phyloP scores from a whole-genome alignment of 2,797 vertebrate genomes.

The Macroramphosus scolopax region DNA sequence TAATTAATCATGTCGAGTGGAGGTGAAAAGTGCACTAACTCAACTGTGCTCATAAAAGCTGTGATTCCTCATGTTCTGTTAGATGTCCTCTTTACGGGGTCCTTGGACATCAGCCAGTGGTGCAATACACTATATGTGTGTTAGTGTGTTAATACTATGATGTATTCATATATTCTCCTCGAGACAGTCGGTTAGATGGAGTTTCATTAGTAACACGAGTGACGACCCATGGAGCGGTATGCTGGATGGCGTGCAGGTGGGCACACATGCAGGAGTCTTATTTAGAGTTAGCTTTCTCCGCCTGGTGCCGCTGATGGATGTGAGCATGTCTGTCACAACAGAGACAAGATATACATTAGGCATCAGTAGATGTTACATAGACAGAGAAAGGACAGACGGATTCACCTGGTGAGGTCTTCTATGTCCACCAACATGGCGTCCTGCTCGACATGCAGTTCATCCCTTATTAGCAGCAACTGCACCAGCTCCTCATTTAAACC shows the following conservation, averaged over 20 bases:
- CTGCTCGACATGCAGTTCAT: conserved; percentile 95
- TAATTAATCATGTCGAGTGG: conserved; percentile 18
- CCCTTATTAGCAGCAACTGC: conserved; percentile 90
- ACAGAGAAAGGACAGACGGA: background rate
- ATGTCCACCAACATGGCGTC: conserved; percentile 98
- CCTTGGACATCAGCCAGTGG: conserved; percentile 19
- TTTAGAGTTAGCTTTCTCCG: conserved; percentile 88
- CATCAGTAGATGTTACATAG: background rate
- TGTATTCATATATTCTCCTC: background rate
- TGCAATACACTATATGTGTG: conserved; percentile 14
- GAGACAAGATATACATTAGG: conserved; percentile 9
- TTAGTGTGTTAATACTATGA: conserved; percentile 24
- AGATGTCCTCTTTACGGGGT: conserved; percentile 5
- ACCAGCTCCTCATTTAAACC: conserved; percentile 95
- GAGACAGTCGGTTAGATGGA: conserved; percentile 45
- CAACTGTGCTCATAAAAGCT: conserved; percentile 14
- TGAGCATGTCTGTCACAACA: conserved; percentile 85
- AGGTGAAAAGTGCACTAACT: conserved; percentile 24
- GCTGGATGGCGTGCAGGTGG: conserved; percentile 38
- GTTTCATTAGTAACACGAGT: conserved; percentile 41
- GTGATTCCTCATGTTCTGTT: background rate
- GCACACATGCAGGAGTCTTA: conserved; percentile 63
- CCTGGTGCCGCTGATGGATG: conserved; percentile 91
- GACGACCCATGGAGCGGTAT: conserved; percentile 37
- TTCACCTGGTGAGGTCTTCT: conserved; percentile 93